These are phyloP conservation scores for Lordiphosa collinella DNA, from an alignment of 1,140 invertebrate species.

Conservation along the genomic window DNA sequence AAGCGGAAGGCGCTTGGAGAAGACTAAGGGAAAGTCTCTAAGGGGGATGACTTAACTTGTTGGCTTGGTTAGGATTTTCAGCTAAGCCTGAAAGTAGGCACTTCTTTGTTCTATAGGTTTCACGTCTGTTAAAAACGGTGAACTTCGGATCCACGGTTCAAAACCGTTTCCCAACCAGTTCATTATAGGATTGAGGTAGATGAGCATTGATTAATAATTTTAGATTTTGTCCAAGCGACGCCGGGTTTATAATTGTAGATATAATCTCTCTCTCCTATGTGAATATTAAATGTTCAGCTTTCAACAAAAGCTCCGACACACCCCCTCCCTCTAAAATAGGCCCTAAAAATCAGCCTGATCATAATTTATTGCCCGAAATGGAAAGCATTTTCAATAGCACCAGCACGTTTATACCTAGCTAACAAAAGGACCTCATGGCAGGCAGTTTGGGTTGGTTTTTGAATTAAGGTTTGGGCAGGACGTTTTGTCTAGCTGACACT, in stretches of 20 bases:
- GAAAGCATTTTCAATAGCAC: slow-evolving; percentile 26
- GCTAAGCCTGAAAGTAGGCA: slow-evolving; percentile 12
- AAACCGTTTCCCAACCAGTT: no score
- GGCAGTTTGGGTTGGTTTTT: slow-evolving; percentile 1
- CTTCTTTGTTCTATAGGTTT: not conserved
- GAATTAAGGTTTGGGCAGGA: slow-evolving; percentile 11
- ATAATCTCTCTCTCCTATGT: slow-evolving; percentile 1
- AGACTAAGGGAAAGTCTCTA: not conserved
- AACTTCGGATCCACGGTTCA: no score
- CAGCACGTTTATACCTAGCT: slow-evolving; percentile 4
- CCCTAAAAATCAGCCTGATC: slow-evolving; percentile 63
- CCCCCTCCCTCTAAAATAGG: slow-evolving; percentile 4
- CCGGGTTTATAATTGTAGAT: no score
- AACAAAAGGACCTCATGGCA: slow-evolving; percentile 16
- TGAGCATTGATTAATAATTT: no score
- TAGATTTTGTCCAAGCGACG: no score
- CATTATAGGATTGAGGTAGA: no score
- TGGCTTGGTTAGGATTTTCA: not conserved
- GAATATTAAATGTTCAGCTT: slow-evolving; percentile 11
- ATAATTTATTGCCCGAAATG: slow-evolving; percentile 70
- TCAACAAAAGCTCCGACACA: no score
- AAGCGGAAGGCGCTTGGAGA: no score
- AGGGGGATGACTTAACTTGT: not conserved
- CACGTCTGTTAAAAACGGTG: no score
- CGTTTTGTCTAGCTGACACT: slow-evolving; percentile 70